Evolutionary conservation across 1,140 invertebrate species (phyloP).

Genomic region (Lordiphosa clarofinis): DNA sequence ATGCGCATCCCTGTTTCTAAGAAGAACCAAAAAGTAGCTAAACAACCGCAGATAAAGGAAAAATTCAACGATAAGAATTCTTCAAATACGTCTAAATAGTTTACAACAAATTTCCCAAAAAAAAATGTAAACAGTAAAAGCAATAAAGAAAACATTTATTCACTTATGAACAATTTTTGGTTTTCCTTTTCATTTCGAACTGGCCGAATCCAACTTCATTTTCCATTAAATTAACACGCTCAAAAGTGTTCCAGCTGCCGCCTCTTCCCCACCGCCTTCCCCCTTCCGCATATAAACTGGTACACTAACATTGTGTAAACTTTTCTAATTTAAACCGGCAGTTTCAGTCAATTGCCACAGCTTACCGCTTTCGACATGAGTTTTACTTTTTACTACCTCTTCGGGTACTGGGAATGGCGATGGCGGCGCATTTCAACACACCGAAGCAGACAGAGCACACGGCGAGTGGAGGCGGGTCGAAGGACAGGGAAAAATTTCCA

Average conservation of each 20-base stretch:
- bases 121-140: no score
- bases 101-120: no score
- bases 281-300: slow-evolving; percentile 23
- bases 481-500: slow-evolving; percentile 46
- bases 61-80: no score
- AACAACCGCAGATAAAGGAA: no score
- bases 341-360: slow-evolving; percentile 76
- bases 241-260: slow-evolving; percentile 39
- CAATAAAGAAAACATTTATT: slow-evolving; percentile 14
- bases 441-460: no score
- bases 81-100: no score
- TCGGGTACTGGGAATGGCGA: neutral
- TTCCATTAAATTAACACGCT: slow-evolving; percentile 75
- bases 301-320: slow-evolving; percentile 70
- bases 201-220: slow-evolving; percentile 24
- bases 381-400: slow-evolving; percentile 52
- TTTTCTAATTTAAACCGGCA: slow-evolving; percentile 76
- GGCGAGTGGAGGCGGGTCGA: no score
- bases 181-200: slow-evolving; percentile 25
- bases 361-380: slow-evolving; percentile 73
- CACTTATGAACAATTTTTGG: slow-evolving; percentile 29
- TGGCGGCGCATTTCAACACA: neutral
- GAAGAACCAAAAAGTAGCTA: no score
- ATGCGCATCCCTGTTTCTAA: no score
- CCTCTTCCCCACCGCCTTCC: neutral